These are phyloP conservation scores for Lateolabrax maculatus DNA, from an alignment of 2,797 vertebrate genomes.

Conservation along the genomic window DNA sequence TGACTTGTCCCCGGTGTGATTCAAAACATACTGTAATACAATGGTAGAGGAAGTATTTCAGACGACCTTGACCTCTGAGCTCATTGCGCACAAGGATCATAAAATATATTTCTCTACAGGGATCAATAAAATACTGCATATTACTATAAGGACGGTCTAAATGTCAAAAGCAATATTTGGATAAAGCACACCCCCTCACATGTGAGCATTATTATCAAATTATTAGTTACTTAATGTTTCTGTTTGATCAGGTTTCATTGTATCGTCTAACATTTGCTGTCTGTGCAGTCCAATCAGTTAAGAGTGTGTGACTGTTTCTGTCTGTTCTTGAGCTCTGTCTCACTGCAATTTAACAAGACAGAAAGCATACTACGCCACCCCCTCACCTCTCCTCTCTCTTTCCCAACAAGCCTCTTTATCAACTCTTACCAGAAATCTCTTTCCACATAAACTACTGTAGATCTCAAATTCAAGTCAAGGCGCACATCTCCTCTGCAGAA, in stretches of 20 bases:
- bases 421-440: slow-evolving; percentile 73
- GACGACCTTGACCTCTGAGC: slow-evolving; percentile 1
- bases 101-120: neutral
- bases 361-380: slow-evolving; percentile 31
- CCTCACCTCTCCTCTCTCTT: slow-evolving; percentile 45
- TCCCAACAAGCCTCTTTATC: slow-evolving; percentile 70
- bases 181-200: neutral
- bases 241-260: slow-evolving; percentile 37
- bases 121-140: neutral
- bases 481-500: slow-evolving; percentile 63
- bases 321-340: slow-evolving; percentile 43
- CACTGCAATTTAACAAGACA: slow-evolving; percentile 49
- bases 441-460: slow-evolving; percentile 67
- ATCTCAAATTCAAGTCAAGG: slow-evolving; percentile 50
- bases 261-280: slow-evolving; percentile 16
- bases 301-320: slow-evolving; percentile 38
- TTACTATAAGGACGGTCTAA: neutral
- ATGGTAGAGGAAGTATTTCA: slow-evolving; percentile 1
- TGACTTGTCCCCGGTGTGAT: neutral
- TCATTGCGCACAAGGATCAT: neutral
- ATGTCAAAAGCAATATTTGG: slow-evolving; percentile 19
- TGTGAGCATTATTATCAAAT: slow-evolving; percentile 14
- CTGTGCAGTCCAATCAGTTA: slow-evolving; percentile 41
- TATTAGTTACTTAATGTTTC: slow-evolving; percentile 21
- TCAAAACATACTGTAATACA: neutral